Percentiles rank a stretch among this genome's conserved stretches.
Conservation (phyloP, 1,140 invertebrate species). For the Pseudomyrmex sp. region DNA sequence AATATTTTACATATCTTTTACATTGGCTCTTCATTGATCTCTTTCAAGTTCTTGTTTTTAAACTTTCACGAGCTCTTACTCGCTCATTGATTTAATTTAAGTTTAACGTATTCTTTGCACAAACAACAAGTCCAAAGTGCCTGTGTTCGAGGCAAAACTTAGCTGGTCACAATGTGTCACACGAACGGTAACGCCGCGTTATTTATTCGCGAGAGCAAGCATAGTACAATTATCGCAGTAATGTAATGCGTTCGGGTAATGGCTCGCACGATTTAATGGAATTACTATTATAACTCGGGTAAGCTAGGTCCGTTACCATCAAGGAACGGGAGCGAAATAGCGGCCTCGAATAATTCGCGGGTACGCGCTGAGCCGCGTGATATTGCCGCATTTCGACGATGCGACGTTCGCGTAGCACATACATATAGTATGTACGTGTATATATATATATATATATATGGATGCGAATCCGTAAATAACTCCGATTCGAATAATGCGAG, state of each 20-base stretch:
- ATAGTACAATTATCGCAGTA: conserved; percentile 53
- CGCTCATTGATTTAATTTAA: too few species aligned
- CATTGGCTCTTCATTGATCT: too few species aligned
- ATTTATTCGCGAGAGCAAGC: conserved; percentile 33
- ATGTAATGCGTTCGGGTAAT: conserved; percentile 54
- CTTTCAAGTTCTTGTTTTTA: too few species aligned
- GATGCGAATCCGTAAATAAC: conserved; percentile 56
- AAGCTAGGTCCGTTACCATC: conserved; percentile 41
- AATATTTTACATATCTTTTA: too few species aligned
- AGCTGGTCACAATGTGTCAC: neutral
- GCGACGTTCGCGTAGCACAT: neutral
- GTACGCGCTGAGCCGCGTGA: conserved; percentile 46
- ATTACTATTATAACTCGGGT: conserved; percentile 52
- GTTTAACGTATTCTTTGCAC: too few species aligned
- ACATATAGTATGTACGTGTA: too few species aligned
- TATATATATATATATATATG: too few species aligned
- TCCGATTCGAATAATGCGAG: conserved; percentile 24
- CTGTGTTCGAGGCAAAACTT: too few species aligned
- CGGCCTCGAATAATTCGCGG: conserved; percentile 55
- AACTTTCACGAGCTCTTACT: too few species aligned
- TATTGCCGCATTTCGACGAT: conserved; percentile 46
- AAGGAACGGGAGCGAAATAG: conserved; percentile 43
- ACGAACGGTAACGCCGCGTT: conserved; percentile 30
- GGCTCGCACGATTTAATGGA: conserved; percentile 54
- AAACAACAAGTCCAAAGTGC: too few species aligned